Evolutionary conservation across 2,797 vertebrate species (phyloP).

Genomic region (Poliocrania exsul): DNA sequence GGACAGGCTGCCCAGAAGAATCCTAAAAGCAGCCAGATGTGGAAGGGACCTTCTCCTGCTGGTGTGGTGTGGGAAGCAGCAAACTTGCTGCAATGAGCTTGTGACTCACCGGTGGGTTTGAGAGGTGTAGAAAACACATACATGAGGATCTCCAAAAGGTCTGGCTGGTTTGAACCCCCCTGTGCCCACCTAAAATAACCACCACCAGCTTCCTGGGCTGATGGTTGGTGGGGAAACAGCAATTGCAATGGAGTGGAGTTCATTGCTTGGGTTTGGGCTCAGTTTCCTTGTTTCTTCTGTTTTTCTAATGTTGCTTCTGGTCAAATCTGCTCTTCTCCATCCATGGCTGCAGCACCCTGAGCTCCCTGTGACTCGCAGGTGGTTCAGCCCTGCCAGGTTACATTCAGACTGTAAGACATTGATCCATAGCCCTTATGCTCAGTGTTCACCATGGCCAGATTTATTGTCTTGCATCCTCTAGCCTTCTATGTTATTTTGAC

Average conservation of each 20-base stretch:
- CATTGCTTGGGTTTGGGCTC: not conserved
- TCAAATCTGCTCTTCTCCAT: not conserved
- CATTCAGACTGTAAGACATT: not conserved
- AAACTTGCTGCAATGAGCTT: not conserved
- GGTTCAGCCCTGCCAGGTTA: not conserved
- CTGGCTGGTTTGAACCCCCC: not conserved
- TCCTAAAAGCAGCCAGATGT: not conserved
- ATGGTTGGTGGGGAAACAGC: not conserved
- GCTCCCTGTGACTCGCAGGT: not conserved
- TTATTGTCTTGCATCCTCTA: constrained; percentile 53
- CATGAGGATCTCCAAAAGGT: not conserved
- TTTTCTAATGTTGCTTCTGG: not conserved
- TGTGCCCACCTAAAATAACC: not conserved
- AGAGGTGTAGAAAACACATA: not conserved
- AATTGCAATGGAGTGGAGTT: not conserved
- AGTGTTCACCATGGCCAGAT: constrained; percentile 7
- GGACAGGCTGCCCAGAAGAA: not conserved
- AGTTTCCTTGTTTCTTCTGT: not conserved
- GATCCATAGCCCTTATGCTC: not conserved
- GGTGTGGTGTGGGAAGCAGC: not conserved
- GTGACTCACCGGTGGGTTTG: not conserved
- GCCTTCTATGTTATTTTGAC: constrained; percentile 3
- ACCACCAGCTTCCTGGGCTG: not conserved
- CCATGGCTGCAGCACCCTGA: not conserved
- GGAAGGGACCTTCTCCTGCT: not conserved